These are phyloP conservation scores for Limnephilus rhombicus DNA, from an alignment of 2,888 invertebrate species.

Conservation along the genomic window DNA sequence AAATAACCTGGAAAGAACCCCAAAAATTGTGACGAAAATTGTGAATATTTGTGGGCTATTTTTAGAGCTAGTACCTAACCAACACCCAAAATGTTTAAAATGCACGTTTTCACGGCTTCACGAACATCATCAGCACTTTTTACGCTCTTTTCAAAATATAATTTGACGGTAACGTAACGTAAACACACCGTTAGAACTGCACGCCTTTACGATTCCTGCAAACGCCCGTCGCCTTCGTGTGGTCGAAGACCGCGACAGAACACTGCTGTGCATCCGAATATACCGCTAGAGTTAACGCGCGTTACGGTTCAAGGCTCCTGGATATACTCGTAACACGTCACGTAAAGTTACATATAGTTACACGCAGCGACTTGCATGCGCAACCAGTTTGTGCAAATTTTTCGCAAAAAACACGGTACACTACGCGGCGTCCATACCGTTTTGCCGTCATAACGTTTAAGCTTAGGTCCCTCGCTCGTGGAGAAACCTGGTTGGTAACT, in stretches of 20 bases:
- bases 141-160: background rate
- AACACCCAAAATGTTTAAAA: background rate
- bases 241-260: background rate
- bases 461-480: too few relatives aligned
- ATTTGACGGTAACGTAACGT: background rate
- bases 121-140: background rate
- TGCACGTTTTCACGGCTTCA: background rate
- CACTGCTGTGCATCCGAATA: background rate
- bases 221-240: background rate
- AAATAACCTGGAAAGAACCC: too few relatives aligned
- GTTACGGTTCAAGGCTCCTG: background rate
- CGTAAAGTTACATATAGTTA: too few relatives aligned
- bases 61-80: too few relatives aligned
- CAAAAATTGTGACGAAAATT: too few relatives aligned
- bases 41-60: too few relatives aligned
- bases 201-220: slow-evolving; percentile 29
- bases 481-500: too few relatives aligned
- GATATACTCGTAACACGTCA: background rate
- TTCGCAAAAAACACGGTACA: too few relatives aligned
- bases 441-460: too few relatives aligned
- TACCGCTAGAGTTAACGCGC: background rate
- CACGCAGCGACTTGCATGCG: too few relatives aligned
- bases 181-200: slow-evolving; percentile 13
- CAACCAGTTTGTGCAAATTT: too few relatives aligned
- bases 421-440: too few relatives aligned